A percentile compares a stretch with the other conserved stretches of the same genome.
Conservation (phyloP, 1,140 invertebrate genomes). For the Drosophila kanapiae region DNA sequence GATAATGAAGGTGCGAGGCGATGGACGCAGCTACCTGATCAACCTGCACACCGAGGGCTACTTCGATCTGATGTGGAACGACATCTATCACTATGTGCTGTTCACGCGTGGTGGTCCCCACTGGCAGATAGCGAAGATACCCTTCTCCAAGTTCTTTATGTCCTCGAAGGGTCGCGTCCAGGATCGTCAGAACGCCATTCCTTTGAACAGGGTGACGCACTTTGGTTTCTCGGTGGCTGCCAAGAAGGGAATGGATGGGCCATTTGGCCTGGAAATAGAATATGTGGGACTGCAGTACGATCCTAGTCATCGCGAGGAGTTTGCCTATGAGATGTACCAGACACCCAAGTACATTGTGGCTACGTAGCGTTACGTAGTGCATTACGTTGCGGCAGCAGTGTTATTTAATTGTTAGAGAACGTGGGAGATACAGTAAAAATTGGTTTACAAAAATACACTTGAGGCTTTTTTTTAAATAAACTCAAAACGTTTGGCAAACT, state of each 20-base stretch:
- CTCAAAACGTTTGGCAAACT: too few relatives aligned
- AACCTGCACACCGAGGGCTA: constrained; percentile 90
- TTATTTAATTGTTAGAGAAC: constrained; percentile 59
- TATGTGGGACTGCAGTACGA: constrained; percentile 94
- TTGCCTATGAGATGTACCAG: constrained; percentile 96
- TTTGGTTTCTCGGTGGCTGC: constrained; percentile 94
- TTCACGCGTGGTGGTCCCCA: constrained; percentile 98
- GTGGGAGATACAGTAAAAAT: constrained; percentile 29
- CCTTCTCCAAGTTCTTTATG: constrained; percentile 97
- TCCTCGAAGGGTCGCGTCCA: constrained; percentile 94
- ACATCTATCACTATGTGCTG: constrained; percentile 92
- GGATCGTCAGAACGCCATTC: constrained; percentile 90
- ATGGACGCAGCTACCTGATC: constrained; percentile 94
- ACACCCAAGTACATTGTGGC: constrained; percentile 88
- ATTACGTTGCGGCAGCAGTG: constrained; percentile 14
- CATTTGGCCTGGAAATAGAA: constrained; percentile 97
- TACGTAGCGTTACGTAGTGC: constrained; percentile 68
- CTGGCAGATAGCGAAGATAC: constrained; percentile 97
- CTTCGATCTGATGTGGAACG: constrained; percentile 93
- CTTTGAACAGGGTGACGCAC: constrained; percentile 87
- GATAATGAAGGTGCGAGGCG: constrained; percentile 94
- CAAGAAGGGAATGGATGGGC: constrained; percentile 89
- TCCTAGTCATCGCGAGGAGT: constrained; percentile 91
- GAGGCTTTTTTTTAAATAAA: too few relatives aligned
- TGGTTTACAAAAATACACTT: background rate